phyloP scores from a whole-genome alignment of 2,797 vertebrate species.

The Orientallactaga sibirica region DNA sequence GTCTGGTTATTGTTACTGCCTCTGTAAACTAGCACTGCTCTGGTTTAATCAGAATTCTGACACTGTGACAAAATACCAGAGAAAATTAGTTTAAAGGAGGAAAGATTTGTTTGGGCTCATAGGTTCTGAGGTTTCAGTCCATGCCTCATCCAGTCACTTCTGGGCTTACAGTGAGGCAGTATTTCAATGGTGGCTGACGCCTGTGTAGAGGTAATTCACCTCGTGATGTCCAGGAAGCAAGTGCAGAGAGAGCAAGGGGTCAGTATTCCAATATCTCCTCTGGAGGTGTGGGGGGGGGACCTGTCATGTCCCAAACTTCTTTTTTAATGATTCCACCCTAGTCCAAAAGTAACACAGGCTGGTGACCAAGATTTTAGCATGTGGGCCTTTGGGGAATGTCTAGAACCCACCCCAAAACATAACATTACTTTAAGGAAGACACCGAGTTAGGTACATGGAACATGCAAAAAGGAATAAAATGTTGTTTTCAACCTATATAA shows the following conservation, averaged over 20 bases:
- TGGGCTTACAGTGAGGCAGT: background rate
- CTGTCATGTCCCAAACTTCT: no score
- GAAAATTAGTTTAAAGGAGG: background rate
- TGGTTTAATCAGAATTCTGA: background rate
- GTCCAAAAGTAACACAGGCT: background rate
- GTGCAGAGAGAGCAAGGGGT: background rate
- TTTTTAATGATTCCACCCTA: background rate
- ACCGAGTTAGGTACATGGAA: background rate
- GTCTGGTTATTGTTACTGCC: fast-evolving
- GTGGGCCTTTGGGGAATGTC: background rate
- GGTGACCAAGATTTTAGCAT: background rate
- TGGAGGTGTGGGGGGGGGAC: no score
- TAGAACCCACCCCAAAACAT: background rate
- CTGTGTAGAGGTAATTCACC: background rate
- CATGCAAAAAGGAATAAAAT: background rate
- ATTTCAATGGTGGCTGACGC: no score
- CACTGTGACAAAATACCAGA: background rate
- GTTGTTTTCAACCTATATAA: background rate
- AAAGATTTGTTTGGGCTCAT: background rate
- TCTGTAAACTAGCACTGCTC: background rate
- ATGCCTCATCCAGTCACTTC: background rate
- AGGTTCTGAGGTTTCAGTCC: background rate
- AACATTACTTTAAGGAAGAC: background rate
- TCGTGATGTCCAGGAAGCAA: background rate
- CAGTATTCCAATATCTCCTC: no score